A percentile compares a stretch with the other conserved stretches of the same genome.
phyloP scores from a whole-genome alignment of 1,140 invertebrate species.

The Ceratina japonica region DNA sequence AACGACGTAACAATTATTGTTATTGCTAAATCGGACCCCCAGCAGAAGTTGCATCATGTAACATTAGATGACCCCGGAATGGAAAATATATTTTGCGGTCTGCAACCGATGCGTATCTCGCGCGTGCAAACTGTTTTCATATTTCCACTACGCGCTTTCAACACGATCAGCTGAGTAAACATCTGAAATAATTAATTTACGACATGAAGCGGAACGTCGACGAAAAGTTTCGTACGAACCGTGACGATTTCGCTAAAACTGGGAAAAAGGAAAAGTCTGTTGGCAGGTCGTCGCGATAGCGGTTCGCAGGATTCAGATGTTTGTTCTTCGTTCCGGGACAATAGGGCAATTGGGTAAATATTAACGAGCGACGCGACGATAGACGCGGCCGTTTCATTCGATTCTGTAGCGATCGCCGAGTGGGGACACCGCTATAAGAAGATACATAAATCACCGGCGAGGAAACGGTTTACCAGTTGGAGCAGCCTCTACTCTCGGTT shows the following conservation, averaged over 20 bases:
- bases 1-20: conserved; percentile 43
- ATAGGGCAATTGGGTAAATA: background rate
- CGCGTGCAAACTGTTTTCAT: background rate
- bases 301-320: too few relatives aligned
- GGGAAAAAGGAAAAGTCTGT: too few relatives aligned
- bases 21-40: conserved; percentile 61
- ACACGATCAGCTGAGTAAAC: too few relatives aligned
- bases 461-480: conserved; percentile 48
- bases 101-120: background rate
- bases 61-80: conserved; percentile 44
- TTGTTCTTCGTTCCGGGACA: background rate
- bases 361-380: background rate
- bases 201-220: too few relatives aligned
- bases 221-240: too few relatives aligned
- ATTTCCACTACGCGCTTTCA: too few relatives aligned
- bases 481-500: background rate
- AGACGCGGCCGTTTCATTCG: background rate
- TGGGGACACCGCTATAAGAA: conserved; percentile 62
- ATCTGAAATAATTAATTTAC: too few relatives aligned
- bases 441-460: conserved; percentile 42
- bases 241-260: too few relatives aligned
- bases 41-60: conserved; percentile 61
- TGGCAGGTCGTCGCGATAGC: background rate
- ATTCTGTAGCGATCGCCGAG: conserved; percentile 16
- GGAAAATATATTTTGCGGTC: conserved; percentile 58